A percentile compares a stretch with the other conserved stretches of the same genome.
Evolutionary conservation across 2,113 vertebrate species (phyloP).

Genomic region (Oceanites oceanicus): DNA sequence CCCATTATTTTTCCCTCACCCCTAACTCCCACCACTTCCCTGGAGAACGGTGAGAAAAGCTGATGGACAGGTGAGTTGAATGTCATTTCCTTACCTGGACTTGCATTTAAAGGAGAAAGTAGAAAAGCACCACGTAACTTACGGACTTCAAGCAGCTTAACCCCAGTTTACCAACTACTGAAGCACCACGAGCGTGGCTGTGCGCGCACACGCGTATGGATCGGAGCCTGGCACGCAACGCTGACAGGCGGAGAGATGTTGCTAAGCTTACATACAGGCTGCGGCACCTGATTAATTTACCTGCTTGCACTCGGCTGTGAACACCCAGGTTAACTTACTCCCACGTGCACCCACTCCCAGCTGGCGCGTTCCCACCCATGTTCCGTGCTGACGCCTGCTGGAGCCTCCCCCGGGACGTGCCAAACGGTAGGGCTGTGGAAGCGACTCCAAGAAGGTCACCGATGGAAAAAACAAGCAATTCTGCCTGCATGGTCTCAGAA

Average conservation of each 20-base stretch:
- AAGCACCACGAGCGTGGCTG: accelerated
- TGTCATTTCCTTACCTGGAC: not conserved
- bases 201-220: accelerated
- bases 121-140: not conserved
- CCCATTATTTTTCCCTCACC: not conserved
- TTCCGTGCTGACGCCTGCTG: not conserved
- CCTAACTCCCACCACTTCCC: not conserved
- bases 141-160: not conserved
- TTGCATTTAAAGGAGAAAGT: not conserved
- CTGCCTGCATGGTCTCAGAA: not conserved
- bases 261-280: not conserved
- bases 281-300: not conserved
- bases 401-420: accelerated
- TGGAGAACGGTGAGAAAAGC: not conserved
- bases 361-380: accelerated
- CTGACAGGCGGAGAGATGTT: not conserved
- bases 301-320: not conserved
- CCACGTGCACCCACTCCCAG: accelerated
- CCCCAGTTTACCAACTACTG: not conserved
- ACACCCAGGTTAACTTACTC: not conserved
- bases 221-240: accelerated
- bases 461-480: not conserved
- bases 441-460: not conserved
- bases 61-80: not conserved
- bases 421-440: not conserved